A percentile compares a stretch with the other conserved stretches of the same genome.
phyloP scores from a whole-genome alignment of 2,888 invertebrate species.

The Tetragnatha montana region DNA sequence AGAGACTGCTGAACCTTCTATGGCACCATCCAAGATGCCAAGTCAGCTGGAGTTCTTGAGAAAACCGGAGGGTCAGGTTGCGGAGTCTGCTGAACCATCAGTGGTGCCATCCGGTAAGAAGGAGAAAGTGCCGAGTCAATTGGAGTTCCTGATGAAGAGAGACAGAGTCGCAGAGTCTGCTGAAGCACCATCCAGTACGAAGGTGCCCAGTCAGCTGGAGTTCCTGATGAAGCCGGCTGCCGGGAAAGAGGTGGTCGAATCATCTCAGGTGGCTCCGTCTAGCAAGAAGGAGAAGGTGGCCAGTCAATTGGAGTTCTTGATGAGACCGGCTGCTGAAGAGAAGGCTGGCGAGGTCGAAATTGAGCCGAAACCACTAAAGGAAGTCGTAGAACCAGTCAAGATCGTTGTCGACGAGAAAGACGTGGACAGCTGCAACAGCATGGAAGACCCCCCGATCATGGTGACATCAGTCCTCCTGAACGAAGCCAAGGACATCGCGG shows the following conservation, averaged over 20 bases:
- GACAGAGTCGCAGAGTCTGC: background rate
- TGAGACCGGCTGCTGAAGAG: background rate
- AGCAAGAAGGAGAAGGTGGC: background rate
- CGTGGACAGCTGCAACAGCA: slow-evolving; percentile 51
- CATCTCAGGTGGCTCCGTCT: background rate
- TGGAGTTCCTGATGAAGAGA: slow-evolving; percentile 10
- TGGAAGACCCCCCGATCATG: slow-evolving; percentile 27
- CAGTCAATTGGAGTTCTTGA: background rate
- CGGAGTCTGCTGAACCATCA: too few species aligned
- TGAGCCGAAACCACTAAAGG: background rate
- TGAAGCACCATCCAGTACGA: background rate
- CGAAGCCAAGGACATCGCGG: slow-evolving; percentile 69
- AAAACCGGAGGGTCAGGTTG: too few species aligned
- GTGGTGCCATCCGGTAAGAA: too few species aligned
- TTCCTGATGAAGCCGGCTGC: background rate
- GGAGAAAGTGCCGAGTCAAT: slow-evolving; percentile 20
- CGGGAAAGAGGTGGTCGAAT: background rate
- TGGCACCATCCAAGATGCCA: too few species aligned
- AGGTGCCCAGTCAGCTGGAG: background rate
- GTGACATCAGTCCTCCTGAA: slow-evolving; percentile 42
- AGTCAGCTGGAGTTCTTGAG: too few species aligned
- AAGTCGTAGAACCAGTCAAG: background rate
- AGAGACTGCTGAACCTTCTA: background rate
- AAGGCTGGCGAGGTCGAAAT: background rate
- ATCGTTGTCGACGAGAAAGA: slow-evolving; percentile 40